Conservation (phyloP, 2,888 invertebrate species). For the Chrysotoxum bicinctum region DNA sequence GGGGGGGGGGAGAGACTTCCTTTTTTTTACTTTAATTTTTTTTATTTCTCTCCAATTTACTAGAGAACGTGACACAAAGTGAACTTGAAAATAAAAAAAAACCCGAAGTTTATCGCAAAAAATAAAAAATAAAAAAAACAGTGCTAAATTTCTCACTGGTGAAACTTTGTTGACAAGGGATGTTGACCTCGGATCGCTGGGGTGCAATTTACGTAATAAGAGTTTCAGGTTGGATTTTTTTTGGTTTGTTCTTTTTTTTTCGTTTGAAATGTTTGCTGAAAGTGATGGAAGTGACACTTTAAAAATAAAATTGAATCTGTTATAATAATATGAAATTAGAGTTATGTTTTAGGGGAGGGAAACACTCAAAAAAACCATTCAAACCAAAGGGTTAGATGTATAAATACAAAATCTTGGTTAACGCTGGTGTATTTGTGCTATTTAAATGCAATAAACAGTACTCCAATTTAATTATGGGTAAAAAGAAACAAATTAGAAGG, state of each 20-base stretch:
- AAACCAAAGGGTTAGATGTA: no score
- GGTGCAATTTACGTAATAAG: slow-evolving; percentile 50
- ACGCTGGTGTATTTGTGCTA: no score
- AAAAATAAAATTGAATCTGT: slow-evolving; percentile 34
- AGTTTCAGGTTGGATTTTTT: slow-evolving; percentile 27
- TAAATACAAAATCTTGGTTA: no score
- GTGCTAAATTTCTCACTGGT: slow-evolving; percentile 62
- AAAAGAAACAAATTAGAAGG: no score
- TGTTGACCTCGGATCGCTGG: slow-evolving; percentile 59
- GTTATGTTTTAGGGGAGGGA: background rate
- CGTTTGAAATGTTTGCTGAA: background rate
- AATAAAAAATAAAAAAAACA: slow-evolving; percentile 25
- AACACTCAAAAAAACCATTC: background rate
- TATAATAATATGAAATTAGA: slow-evolving; percentile 41
- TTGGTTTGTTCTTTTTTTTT: background rate
- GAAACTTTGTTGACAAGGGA: slow-evolving; percentile 60
- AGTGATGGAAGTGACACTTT: slow-evolving; percentile 53
- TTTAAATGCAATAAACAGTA: no score
- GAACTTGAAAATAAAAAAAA: slow-evolving; percentile 52
- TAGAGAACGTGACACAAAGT: slow-evolving; percentile 61
- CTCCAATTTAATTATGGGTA: no score
- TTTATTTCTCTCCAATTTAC: slow-evolving; percentile 7
- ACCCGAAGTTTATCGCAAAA: slow-evolving; percentile 7
- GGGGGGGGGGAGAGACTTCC: no score
- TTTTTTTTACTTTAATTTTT: slow-evolving; percentile 12